Base-by-base conservation (phyloP, 2,888 invertebrate genomes). In the Buathra laborator region DNA sequence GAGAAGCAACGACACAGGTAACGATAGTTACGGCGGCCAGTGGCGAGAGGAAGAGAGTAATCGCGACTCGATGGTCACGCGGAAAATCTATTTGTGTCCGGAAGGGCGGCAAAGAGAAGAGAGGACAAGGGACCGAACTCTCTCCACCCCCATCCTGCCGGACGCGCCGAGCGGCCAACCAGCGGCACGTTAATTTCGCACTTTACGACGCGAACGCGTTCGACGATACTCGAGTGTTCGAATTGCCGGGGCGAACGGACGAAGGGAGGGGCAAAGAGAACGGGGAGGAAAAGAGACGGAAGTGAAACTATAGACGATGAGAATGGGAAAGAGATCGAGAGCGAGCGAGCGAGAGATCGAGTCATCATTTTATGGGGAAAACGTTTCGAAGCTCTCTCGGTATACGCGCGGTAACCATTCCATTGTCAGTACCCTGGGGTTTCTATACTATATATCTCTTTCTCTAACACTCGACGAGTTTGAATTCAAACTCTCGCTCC, bases 121-220 rank as follows among this genome's bases (percentile, higher is more conserved):
- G 76, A 83, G 19, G 62, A 14, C 16, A 78, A 76, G 75, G 51
- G 59, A 83, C 68, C 81, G 81, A 74, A 77, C 71, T 71, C 56
- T 19, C 37, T 0, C 24, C 32, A 9, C 29, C 1, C n/a, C 59
- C 29, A 12, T 4, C 6, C n/a, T 14, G 70, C 53, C 37, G 9
- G 56, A 16, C 44, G n/a, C 32, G 32, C 64, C 16, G 16, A 14
- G 29, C 16, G 74, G 64, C 48, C 78, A 66, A 5, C 46, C 43
- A 48, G 78, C 74, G 74, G 79, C 86, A 83, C 87, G 89, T 89
- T 90, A 90, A 90, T 90, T 89, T 88, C 85, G 80, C 86, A 85
- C 87, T 89, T 90, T 89, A 86, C 87, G 86, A 86, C 74, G 64
- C 79, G 84, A 86, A 84, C 84, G 79, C 81, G 81, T 84, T 81